Conservation (phyloP, 1,140 invertebrate species). For the Trichogramma pretiosum region DNA sequence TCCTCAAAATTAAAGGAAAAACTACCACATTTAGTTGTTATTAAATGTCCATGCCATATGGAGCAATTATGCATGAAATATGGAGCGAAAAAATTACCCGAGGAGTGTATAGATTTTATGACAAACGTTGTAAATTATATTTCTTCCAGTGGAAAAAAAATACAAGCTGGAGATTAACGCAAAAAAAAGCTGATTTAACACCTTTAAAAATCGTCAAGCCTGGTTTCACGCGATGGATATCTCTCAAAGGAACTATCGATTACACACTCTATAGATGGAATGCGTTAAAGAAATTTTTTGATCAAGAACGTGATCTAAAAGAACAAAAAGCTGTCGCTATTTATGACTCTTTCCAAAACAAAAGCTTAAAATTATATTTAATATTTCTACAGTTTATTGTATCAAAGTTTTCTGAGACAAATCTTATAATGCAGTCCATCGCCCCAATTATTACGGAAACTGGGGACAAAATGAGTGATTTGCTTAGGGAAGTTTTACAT, state of each 20-base stretch:
- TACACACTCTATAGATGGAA: not conserved
- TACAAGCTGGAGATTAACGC: not conserved
- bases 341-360: too few relatives aligned
- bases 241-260: not conserved
- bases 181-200: not conserved
- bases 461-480: too few relatives aligned
- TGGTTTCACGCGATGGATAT: not conserved
- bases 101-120: constrained; percentile 24
- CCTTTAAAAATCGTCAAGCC: not conserved
- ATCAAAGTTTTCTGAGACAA: too few relatives aligned
- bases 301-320: too few relatives aligned
- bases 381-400: too few relatives aligned
- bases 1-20: constrained; percentile 21
- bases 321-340: too few relatives aligned
- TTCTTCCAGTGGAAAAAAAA: not conserved
- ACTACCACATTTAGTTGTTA: constrained; percentile 27
- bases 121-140: not conserved
- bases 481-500: too few relatives aligned
- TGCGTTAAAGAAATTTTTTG: not conserved
- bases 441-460: not conserved
- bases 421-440: too few relatives aligned
- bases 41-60: constrained; percentile 38
- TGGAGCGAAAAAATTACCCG: constrained; percentile 32
- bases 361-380: too few relatives aligned
- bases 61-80: constrained; percentile 31